Evolutionary conservation across 1,140 invertebrate genomes (phyloP).

Genomic region (Prorops nasuta): DNA sequence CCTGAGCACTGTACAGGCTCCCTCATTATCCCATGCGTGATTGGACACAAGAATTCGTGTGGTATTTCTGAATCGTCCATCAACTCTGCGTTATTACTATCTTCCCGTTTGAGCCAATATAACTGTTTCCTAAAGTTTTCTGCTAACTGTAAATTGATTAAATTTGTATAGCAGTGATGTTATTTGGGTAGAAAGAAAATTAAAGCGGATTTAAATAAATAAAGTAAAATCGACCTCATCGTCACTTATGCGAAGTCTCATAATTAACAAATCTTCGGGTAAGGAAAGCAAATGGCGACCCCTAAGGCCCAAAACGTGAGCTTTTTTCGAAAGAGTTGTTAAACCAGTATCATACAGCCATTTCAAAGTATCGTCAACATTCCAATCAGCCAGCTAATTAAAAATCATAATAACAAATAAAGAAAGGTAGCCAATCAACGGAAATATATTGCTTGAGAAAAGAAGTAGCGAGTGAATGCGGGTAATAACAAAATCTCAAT

Average conservation of each 20-base stretch:
- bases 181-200: slow-evolving; percentile 5
- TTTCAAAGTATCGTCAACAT: slow-evolving; percentile 60
- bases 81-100: slow-evolving; percentile 20
- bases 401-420: slow-evolving; percentile 7
- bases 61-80: slow-evolving; percentile 53
- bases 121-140: slow-evolving; percentile 48
- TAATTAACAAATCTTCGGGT: slow-evolving; percentile 57
- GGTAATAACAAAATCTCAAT: slow-evolving; percentile 1
- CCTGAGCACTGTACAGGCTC: slow-evolving; percentile 74
- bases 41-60: slow-evolving; percentile 76
- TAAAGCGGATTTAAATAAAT: not conserved
- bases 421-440: too few relatives aligned
- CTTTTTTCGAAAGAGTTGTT: slow-evolving; percentile 53
- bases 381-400: slow-evolving; percentile 58
- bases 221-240: slow-evolving; percentile 37
- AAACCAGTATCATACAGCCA: slow-evolving; percentile 66
- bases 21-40: slow-evolving; percentile 77
- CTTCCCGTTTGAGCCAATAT: slow-evolving; percentile 57
- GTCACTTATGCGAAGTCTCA: slow-evolving; percentile 53
- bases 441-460: too few relatives aligned
- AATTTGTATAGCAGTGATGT: too few relatives aligned
- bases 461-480: too few relatives aligned
- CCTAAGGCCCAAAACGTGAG: slow-evolving; percentile 56
- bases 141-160: slow-evolving; percentile 21
- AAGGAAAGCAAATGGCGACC: slow-evolving; percentile 62